Conservation (phyloP, 1,140 invertebrate species). For the Hormaphis cornu region DNA sequence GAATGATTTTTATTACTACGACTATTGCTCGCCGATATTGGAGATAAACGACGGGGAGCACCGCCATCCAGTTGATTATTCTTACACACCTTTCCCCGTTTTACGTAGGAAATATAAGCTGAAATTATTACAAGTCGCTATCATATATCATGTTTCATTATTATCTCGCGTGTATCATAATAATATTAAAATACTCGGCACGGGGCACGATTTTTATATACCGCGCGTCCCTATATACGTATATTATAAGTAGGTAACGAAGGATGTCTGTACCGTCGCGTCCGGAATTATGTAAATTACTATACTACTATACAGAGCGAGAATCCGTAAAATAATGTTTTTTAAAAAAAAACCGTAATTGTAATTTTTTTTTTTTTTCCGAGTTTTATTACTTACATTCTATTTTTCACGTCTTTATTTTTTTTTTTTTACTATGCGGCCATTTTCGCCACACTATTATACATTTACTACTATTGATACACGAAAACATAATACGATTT, state of each 20-base stretch:
- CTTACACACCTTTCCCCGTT: neutral
- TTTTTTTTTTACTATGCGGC: neutral
- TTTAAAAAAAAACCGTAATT: no score
- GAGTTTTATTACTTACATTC: neutral
- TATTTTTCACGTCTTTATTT: neutral
- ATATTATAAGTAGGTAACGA: no score
- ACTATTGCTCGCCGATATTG: no score
- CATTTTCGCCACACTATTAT: neutral
- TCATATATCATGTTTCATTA: conserved; percentile 11
- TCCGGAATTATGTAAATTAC: no score
- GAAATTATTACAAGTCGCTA: neutral
- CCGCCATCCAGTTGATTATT: conserved; percentile 4
- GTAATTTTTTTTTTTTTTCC: no score
- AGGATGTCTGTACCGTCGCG: no score
- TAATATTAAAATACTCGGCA: neutral
- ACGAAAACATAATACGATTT: conserved; percentile 18
- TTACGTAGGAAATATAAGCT: neutral
- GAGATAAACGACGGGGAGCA: neutral
- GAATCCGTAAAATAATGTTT: no score
- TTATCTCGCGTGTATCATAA: neutral
- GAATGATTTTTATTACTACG: neutral
- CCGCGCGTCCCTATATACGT: no score
- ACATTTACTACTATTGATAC: conserved; percentile 4
- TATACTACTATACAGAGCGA: no score
- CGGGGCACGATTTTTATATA: conserved; percentile 13